Evolutionary conservation across 2,113 vertebrate genomes (phyloP).

Genomic region (Onychorhynchus coronatus): DNA sequence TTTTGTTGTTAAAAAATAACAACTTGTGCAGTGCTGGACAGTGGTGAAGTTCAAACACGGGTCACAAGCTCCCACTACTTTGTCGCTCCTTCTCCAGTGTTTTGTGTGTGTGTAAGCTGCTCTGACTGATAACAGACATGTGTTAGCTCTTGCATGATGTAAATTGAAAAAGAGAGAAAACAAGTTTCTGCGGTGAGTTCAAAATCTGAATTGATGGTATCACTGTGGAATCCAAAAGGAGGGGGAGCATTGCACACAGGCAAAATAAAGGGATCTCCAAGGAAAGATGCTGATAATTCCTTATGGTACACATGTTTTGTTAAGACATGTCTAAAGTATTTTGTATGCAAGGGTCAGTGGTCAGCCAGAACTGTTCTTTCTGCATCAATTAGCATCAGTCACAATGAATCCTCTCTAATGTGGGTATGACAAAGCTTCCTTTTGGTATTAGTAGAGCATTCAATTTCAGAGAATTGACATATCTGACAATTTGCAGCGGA

Average conservation of each 20-base stretch:
- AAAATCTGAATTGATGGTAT: neutral
- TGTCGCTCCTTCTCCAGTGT: neutral
- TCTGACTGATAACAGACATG: neutral
- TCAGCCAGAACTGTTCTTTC: neutral
- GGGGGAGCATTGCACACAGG: neutral
- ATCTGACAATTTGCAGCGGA: conserved; percentile 9
- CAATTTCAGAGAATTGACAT: neutral
- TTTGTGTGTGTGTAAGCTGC: neutral
- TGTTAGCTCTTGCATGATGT: neutral
- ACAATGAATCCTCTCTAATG: neutral
- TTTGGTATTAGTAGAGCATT: neutral
- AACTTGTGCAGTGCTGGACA: neutral
- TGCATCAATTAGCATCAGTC: neutral
- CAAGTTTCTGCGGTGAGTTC: neutral
- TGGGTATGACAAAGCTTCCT: neutral
- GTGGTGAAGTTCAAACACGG: neutral
- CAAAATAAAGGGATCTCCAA: neutral
- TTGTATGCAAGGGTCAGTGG: neutral
- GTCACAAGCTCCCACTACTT: neutral
- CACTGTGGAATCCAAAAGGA: neutral
- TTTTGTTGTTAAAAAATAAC: neutral
- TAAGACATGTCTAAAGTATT: neutral
- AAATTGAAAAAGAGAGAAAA: neutral
- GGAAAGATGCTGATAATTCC: neutral
- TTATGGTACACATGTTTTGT: neutral